Percentiles rank a stretch among this genome's conserved stretches.
phyloP scores from a whole-genome alignment of 2,113 vertebrate genomes.

The Emydocephalus ijimae region DNA sequence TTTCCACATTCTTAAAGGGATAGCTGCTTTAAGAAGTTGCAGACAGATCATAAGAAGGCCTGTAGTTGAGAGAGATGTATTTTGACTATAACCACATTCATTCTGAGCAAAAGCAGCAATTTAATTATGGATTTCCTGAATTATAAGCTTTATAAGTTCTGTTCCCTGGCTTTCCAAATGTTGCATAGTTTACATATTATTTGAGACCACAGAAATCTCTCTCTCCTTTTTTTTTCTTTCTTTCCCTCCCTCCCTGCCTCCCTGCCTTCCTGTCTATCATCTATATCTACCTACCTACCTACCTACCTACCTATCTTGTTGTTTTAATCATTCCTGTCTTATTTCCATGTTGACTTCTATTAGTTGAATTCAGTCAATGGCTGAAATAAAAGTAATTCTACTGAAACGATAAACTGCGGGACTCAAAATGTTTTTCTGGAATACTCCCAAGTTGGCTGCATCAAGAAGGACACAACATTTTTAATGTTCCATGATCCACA shows the following conservation, averaged over 20 bases:
- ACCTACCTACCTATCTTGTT: too few relatives aligned
- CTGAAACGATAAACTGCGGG: neutral
- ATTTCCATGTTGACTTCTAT: neutral
- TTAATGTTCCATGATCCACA: neutral
- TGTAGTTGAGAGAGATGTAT: neutral
- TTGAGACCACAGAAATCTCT: too few relatives aligned
- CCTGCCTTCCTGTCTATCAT: too few relatives aligned
- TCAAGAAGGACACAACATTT: neutral
- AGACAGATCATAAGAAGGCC: neutral
- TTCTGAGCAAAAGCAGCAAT: neutral
- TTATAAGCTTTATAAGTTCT: neutral
- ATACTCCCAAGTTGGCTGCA: neutral
- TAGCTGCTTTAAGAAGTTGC: neutral
- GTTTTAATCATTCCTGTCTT: neutral
- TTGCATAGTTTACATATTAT: neutral
- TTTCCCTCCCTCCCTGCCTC: too few relatives aligned
- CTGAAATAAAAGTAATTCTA: neutral
- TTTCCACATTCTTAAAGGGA: neutral
- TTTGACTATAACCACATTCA: neutral
- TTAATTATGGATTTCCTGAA: neutral
- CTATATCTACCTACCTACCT: too few relatives aligned
- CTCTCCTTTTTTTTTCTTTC: too few relatives aligned
- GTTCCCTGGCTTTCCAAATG: neutral
- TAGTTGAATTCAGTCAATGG: neutral
- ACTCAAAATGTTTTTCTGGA: neutral